Percentiles rank a stretch among this genome's conserved stretches.
Conservation (phyloP, 2,113 vertebrate genomes). For the Bos indicus region DNA sequence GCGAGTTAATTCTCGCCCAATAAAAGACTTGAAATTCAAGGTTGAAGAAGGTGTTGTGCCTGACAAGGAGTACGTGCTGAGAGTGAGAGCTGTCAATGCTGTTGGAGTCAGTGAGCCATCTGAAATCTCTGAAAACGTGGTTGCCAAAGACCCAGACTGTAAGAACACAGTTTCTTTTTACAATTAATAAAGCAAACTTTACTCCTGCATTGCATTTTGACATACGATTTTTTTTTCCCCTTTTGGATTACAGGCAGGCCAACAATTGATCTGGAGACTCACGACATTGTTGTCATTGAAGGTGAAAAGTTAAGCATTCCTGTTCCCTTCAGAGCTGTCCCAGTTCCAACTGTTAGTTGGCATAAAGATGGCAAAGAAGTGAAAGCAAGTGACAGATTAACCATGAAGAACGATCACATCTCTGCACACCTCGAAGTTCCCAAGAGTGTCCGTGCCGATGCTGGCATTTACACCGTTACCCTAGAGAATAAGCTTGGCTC, state of each 20-base stretch:
- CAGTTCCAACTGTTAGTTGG: slow-evolving; percentile 92
- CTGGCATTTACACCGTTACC: slow-evolving; percentile 90
- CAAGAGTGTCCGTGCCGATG: slow-evolving; percentile 88
- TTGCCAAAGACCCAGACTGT: slow-evolving; percentile 98
- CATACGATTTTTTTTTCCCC: not conserved
- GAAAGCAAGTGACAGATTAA: slow-evolving; percentile 87
- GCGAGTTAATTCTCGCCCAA: slow-evolving; percentile 92
- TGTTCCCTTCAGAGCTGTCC: slow-evolving; percentile 93
- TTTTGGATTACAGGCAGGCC: slow-evolving; percentile 86
- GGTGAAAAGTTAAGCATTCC: slow-evolving; percentile 93
- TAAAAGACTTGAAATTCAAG: slow-evolving; percentile 94
- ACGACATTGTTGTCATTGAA: slow-evolving; percentile 92
- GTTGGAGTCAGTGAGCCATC: slow-evolving; percentile 95
- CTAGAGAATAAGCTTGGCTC: slow-evolving; percentile 93
- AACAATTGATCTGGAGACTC: slow-evolving; percentile 88
- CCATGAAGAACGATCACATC: slow-evolving; percentile 89
- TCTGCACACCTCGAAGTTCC: slow-evolving; percentile 89
- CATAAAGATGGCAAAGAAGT: slow-evolving; percentile 92
- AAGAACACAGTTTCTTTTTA: slow-evolving; percentile 76
- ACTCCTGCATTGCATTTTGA: slow-evolving; percentile 10
- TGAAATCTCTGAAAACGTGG: slow-evolving; percentile 93
- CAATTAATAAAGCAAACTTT: not conserved
- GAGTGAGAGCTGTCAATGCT: slow-evolving; percentile 95
- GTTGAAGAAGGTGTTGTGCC: slow-evolving; percentile 95
- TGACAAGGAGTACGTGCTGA: slow-evolving; percentile 95